Conservation (phyloP, 1,140 invertebrate genomes). For the Ptiloglossa arizonensis region DNA sequence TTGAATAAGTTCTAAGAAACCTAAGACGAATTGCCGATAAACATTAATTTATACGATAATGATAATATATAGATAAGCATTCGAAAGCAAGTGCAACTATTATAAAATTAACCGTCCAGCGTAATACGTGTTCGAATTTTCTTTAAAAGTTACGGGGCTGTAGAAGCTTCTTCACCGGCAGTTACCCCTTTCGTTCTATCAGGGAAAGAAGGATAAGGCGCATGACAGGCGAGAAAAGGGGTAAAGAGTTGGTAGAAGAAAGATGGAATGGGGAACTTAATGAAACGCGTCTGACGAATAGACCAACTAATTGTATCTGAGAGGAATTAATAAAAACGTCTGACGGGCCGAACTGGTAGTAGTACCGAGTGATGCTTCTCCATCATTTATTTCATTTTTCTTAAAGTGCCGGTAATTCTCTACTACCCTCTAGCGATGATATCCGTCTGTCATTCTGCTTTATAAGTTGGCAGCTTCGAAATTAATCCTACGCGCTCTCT, state of each 20-base stretch:
- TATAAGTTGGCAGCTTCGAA: conserved; percentile 53
- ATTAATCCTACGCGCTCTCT: conserved; percentile 42
- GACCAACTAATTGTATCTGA: conserved; percentile 82
- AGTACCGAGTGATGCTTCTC: conserved; percentile 70
- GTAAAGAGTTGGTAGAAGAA: conserved; percentile 71
- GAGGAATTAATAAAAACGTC: conserved; percentile 81
- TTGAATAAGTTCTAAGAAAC: no score
- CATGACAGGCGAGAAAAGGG: conserved; percentile 56
- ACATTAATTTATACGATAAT: no score
- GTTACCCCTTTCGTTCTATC: conserved; percentile 36
- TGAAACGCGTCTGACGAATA: conserved; percentile 82
- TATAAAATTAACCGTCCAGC: conserved; percentile 17
- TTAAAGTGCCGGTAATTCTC: conserved; percentile 70
- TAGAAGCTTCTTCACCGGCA: background rate
- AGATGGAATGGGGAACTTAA: conserved; percentile 76
- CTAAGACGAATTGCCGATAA: no score
- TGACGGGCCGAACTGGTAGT: conserved; percentile 60
- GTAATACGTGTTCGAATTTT: conserved; percentile 1
- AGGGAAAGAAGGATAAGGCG: conserved; percentile 50
- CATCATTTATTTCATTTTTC: conserved; percentile 80
- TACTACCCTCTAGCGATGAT: conserved; percentile 51
- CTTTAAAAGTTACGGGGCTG: background rate
- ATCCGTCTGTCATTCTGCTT: conserved; percentile 57
- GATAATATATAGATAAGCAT: conserved; percentile 49
- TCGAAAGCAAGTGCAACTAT: no score